Conservation (phyloP, 2,888 invertebrate genomes). For the Hoplodrina blanda region DNA sequence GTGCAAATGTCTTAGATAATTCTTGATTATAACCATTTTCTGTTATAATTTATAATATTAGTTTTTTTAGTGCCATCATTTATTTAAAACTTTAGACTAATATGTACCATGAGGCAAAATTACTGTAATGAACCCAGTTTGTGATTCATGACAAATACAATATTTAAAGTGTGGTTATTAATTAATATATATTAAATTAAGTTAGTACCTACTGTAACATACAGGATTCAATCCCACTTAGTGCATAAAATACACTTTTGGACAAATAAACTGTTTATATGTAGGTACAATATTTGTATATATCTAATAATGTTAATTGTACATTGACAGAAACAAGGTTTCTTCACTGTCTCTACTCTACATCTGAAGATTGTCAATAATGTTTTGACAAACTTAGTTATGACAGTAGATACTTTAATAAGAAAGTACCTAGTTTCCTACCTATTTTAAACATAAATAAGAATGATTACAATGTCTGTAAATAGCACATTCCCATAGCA, state of each 20-base stretch:
- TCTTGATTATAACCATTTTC: neutral
- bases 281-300: no score
- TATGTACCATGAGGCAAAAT: neutral
- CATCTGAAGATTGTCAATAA: neutral
- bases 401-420: neutral
- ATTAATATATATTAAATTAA: neutral
- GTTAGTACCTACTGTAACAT: neutral
- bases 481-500: constrained; percentile 5
- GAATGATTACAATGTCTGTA: neutral
- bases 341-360: neutral
- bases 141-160: neutral
- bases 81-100: neutral
- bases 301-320: neutral
- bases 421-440: neutral
- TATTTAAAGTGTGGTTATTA: neutral
- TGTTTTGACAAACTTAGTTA: neutral
- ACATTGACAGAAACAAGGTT: neutral
- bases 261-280: neutral
- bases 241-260: neutral
- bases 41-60: neutral
- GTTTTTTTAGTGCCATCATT: neutral
- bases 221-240: neutral
- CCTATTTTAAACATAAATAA: neutral
- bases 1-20: neutral
- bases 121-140: neutral